Conservation (phyloP, 92 coral and sea anemone species). For the Epizoanthus stellaris region DNA sequence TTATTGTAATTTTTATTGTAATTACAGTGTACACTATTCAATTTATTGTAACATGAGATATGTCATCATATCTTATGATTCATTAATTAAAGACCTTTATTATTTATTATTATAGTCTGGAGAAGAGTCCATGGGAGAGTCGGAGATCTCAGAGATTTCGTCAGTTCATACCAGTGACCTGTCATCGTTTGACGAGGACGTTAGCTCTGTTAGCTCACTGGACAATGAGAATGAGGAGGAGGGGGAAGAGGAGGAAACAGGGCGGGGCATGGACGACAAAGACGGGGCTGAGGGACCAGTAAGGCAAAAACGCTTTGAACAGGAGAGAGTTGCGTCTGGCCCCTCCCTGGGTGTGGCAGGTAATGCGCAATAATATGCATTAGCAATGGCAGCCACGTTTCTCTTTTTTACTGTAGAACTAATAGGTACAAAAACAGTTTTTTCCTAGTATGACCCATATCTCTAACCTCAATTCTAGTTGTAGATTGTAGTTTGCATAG, state of each 20-base stretch:
- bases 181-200: constrained; percentile 93
- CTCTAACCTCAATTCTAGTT: too few relatives aligned
- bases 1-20: too few relatives aligned
- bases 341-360: constrained; percentile 16
- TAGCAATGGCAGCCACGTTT: too few relatives aligned
- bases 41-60: too few relatives aligned
- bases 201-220: constrained; percentile 65
- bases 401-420: too few relatives aligned
- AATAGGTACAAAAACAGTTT: too few relatives aligned
- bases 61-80: too few relatives aligned
- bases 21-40: too few relatives aligned
- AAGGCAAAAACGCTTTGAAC: neutral
- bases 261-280: neutral
- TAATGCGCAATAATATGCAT: too few relatives aligned
- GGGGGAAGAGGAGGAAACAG: neutral
- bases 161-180: constrained; percentile 98
- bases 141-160: constrained; percentile 90
- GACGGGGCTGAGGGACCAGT: neutral
- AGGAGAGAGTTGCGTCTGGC: neutral
- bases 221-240: constrained; percentile 54
- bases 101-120: constrained; percentile 17
- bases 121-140: constrained; percentile 74
- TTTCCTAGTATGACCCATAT: too few relatives aligned
- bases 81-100: too few relatives aligned
- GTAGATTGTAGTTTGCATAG: too few relatives aligned